Evolutionary conservation across 1,140 invertebrate genomes (phyloP), one percentile per base, ranked within the genome.

Genomic region (Pteromalus puparum): DNA sequence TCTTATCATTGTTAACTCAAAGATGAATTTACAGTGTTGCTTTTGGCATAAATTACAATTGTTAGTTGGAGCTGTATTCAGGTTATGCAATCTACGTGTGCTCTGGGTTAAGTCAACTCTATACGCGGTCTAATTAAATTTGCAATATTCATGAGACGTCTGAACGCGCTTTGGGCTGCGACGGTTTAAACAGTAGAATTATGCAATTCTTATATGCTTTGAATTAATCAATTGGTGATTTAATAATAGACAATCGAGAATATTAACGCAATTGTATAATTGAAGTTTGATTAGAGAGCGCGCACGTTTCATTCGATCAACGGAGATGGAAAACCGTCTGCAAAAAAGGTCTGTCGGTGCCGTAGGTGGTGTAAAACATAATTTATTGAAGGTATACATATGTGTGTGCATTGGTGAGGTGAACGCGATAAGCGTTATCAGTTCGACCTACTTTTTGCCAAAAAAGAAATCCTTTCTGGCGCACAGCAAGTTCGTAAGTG

Each of bases 401-500:
- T 9, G 3, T 7, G 7, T 18, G 18, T 2, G 6, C 21, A n/a
- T 61, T 7, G 18, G 53, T n/a, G 21, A 77, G 48, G 75, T 65
- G 6, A 70, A 6, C 12, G 21, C 30, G 67, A 84, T 84, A 84
- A 84, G 83, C 24, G 65, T 53, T 84, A 79, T 84, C 83, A 48
- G 77, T 74, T 79, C 46, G 83, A 79, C 83, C 83, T 79, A 84
- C 67, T 84, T 84, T 42, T 38, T 34, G n/a, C 46, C 34, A 42
- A 79, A 77, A 67, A 28, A 61, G 12, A 38, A 70, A 46, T 70
- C 83, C 18, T 79, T 72, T 73, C 75, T 28, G 24, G 26, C 53
- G 48, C n/a, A 46, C 7, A 46, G 72, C 30, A 18, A 73, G 28
- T 34, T 73, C 13, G 9, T 73, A 73, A 73, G 72, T 24, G 42